Evolutionary conservation across 2,113 vertebrate species (phyloP).

Genomic region (Amphilophus citrinellus): DNA sequence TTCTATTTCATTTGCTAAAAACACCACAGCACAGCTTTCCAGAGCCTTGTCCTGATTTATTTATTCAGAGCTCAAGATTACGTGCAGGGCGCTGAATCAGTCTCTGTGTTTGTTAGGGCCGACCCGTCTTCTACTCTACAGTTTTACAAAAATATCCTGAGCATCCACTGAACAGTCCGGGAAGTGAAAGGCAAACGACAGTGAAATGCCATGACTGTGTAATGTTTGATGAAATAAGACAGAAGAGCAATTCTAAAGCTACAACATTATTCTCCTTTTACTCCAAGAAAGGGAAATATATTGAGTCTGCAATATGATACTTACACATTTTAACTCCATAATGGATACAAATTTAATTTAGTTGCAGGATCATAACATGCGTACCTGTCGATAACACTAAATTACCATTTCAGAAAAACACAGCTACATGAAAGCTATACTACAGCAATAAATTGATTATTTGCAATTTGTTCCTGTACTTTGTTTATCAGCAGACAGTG

Average conservation of each 20-base stretch:
- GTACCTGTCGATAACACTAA: neutral
- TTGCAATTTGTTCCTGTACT: constrained; percentile 5
- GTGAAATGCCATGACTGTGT: neutral
- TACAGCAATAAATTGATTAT: constrained; percentile 17
- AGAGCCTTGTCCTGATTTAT: constrained; percentile 18
- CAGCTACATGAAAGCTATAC: neutral
- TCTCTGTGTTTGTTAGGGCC: constrained; percentile 10
- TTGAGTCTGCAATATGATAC: neutral
- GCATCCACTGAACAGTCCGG: neutral
- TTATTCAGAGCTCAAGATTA: constrained; percentile 38
- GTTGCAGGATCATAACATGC: neutral
- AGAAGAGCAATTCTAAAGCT: neutral
- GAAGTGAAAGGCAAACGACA: neutral
- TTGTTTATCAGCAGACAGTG: constrained; percentile 1
- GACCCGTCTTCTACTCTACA: neutral
- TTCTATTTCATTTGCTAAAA: constrained; percentile 31
- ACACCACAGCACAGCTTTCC: constrained; percentile 15
- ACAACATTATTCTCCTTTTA: neutral
- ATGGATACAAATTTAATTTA: constrained; percentile 1
- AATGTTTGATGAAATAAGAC: neutral
- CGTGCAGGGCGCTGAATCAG: constrained; percentile 14
- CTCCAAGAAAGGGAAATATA: neutral
- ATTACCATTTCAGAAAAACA: neutral
- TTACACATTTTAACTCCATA: neutral
- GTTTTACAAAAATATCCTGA: constrained; percentile 5